Percentiles rank a stretch among this genome's conserved stretches.
Conservation (phyloP, 2,113 vertebrate genomes). For the Saguinus imperator region DNA sequence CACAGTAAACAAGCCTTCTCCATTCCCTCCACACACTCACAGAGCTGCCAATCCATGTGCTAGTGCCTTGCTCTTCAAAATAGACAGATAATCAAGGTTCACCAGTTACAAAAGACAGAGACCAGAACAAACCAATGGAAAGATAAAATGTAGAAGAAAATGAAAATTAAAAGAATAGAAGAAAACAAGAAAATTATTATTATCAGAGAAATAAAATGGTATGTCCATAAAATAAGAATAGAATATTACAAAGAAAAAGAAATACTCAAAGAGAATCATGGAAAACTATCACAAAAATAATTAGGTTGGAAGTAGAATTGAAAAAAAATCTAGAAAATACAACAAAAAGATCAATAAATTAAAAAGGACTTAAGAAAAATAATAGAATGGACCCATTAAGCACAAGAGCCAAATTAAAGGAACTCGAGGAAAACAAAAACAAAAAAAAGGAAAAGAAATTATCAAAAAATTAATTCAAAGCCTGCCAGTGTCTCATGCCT, state of each 20-base stretch:
- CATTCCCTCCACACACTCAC: neutral
- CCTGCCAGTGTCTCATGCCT: too few species aligned
- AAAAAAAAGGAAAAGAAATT: neutral
- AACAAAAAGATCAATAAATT: neutral
- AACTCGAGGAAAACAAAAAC: neutral
- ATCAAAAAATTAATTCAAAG: neutral
- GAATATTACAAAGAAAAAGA: neutral
- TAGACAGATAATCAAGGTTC: neutral
- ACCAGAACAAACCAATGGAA: neutral
- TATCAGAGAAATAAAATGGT: conserved; percentile 15
- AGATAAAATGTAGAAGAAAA: neutral
- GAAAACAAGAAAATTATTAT: neutral
- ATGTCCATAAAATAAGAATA: neutral
- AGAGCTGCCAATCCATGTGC: neutral
- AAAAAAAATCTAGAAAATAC: neutral
- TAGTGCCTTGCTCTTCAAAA: neutral
- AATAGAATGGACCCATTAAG: neutral
- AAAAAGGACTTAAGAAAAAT: conserved; percentile 3
- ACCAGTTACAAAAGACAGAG: neutral
- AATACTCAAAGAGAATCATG: neutral
- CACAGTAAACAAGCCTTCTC: neutral
- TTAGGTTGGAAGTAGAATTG: neutral
- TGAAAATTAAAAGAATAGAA: neutral
- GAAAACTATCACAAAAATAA: neutral
- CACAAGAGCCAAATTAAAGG: neutral